Evolutionary conservation across 1,140 invertebrate species (phyloP).

Genomic region (Magallana angulata): DNA sequence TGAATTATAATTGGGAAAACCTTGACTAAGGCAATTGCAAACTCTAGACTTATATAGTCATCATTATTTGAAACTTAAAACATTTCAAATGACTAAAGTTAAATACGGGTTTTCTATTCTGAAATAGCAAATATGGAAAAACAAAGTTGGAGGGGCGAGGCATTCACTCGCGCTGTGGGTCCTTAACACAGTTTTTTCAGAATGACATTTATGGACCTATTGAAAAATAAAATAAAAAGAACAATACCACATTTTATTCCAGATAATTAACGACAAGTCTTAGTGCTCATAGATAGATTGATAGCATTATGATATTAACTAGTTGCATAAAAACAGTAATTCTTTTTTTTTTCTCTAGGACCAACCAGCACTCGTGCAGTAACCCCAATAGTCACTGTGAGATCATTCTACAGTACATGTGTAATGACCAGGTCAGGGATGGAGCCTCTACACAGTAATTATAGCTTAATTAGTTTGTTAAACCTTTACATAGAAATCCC

Average conservation of each 20-base stretch:
- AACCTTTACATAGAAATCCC: too few species aligned
- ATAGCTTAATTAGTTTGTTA: conserved; percentile 19
- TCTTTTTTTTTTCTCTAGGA: conserved; percentile 65
- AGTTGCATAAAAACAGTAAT: neutral
- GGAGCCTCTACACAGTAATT: conserved; percentile 72
- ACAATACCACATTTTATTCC: too few species aligned
- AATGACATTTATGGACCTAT: neutral
- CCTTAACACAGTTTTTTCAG: neutral
- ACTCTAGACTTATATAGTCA: too few species aligned
- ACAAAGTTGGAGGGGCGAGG: neutral
- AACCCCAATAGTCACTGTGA: conserved; percentile 73
- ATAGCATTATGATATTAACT: too few species aligned
- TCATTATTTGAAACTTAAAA: too few species aligned
- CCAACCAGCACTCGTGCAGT: conserved; percentile 75
- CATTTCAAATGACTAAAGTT: too few species aligned
- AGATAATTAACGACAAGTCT: too few species aligned
- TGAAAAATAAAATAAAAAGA: neutral
- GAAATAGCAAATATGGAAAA: too few species aligned
- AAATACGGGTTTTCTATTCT: too few species aligned
- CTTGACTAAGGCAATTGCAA: too few species aligned
- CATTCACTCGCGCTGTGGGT: neutral
- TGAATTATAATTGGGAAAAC: too few species aligned
- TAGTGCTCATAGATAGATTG: too few species aligned
- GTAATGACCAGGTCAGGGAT: conserved; percentile 70
- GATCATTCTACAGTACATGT: conserved; percentile 76